Evolutionary conservation across 2,888 invertebrate species (phyloP), one percentile per base, ranked within the genome.

Genomic region (Rhingia campestris): DNA sequence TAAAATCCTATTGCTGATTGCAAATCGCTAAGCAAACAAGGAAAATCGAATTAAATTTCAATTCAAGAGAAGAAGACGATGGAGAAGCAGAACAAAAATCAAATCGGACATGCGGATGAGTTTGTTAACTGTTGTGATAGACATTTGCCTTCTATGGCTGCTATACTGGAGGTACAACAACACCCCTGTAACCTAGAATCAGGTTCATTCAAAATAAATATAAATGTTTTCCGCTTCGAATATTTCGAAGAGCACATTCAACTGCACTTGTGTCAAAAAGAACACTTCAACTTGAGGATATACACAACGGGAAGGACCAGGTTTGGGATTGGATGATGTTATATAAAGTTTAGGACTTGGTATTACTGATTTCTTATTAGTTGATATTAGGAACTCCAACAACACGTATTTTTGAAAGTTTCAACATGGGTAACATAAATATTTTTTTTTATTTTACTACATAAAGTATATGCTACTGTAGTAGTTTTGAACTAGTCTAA

Each of bases 161-260:
- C 6, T 51, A 3, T 43, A n/a, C 10, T 9, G n/a, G 6, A 41
- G 6, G 22, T 37, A 4, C n/a, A n/a, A 30, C 6, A 10, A 35
- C 43, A 67, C 12, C n/a, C 12, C 37, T n/a, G n/a, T 7, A 22
- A 12, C n/a, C 12, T 37, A 22, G 54, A 47, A 56, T 47, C 32
- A 53, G 37, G 45, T 54, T 64, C 49, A 74, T 66, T 74, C 54
- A 73, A 66, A 64, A 66, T 66, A 47, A 64, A 74, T 74, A 74
- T 74, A 64, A 64, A 39, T 64, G 74, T 66, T 58, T 74, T 74
- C 54, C 58, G 47, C 64, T 74, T 64, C 14, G 37, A 41, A 49
- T 64, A 74, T 58, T 56, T 22, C 35, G 45, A 49, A 74, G 64
- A 73, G 54, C n/a, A 32, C 10, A 53, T 53, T 33, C 53, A 53